Evolutionary conservation across 1,140 invertebrate genomes (phyloP), one percentile per base, ranked within the genome.

Genomic region (Caenorhabditis latens): DNA sequence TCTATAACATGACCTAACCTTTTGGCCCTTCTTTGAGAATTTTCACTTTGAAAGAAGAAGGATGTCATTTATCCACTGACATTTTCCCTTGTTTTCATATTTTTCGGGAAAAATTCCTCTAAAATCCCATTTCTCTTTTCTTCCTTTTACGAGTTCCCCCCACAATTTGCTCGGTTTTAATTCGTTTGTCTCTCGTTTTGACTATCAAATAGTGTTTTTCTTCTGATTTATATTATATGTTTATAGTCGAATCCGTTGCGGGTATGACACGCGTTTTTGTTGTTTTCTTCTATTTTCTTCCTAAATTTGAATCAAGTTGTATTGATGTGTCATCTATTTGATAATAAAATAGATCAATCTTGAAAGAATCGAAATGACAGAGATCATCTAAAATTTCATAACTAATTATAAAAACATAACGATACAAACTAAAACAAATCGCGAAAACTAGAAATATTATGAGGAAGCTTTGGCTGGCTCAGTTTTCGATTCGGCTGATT

Each of bases 41-140:
- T 42, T 65, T 65, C 57, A 53, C 57, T 21, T n/a, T 58, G 57
- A 21, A 58, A 32, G 24, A 65, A 65, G 61, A 65, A 65, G 61
- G 32, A 13, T 58, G 6, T n/a, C 19, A 21, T 40, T 65, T 40
- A 32, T 63, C 40, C 4, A 32, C 8, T 58, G 55, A 58, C 19
- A 58, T 58, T 58, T 58, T 58, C 57, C 57, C 57, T 1, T 32
- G 32, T 32, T 32, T 32, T 32, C 32, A 32, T n/a, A 5, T 9
- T 40, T 65, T 65, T 11, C 9, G 63, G 63, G 57, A 58, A 58
- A 58, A 58, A 16, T 32, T 32, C 2, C 32, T 32, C 32, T 9
- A 6, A 11, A 8, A 14, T 8, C n/a, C 19, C n/a, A 21, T 58
- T n/a, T 58, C 57, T 58, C 57, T n/a, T 58, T 53, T 58, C 7